These are phyloP conservation scores for Saguinus midas DNA, from an alignment of 2,113 vertebrate species.

Conservation along the genomic window DNA sequence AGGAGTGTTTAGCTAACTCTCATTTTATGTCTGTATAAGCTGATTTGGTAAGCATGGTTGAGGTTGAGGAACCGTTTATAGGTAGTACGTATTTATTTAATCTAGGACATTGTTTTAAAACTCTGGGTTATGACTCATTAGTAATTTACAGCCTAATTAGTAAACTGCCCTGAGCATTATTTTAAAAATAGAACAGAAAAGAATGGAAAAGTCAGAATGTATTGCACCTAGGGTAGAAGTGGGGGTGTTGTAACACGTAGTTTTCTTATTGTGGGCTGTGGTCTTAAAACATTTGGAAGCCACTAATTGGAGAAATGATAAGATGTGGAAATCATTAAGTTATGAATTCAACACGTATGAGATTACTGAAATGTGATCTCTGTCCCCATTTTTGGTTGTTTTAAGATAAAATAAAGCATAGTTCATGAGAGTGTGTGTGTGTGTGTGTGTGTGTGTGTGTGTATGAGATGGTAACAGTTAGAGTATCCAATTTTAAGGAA, in stretches of 20 bases:
- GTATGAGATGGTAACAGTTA: not conserved
- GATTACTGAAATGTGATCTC: not conserved
- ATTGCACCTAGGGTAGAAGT: not conserved
- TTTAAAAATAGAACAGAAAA: not conserved
- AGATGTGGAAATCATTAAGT: not conserved
- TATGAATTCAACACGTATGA: not conserved
- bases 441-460: not conserved
- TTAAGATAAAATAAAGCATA: not conserved
- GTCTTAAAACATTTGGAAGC: not conserved
- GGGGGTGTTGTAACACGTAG: not conserved
- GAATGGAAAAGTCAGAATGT: not conserved
- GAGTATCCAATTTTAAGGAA: slow-evolving; percentile 32
- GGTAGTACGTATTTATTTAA: not conserved
- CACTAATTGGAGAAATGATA: not conserved
- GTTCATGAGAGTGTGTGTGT: not conserved
- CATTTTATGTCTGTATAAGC: not conserved
- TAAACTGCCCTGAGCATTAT: not conserved
- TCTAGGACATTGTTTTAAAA: not conserved
- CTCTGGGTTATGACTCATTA: not conserved
- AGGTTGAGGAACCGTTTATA: not conserved
- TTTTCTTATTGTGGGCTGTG: not conserved
- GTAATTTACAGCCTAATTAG: not conserved
- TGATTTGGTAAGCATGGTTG: not conserved
- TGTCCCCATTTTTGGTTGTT: not conserved
- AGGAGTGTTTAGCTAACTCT: not conserved